A percentile compares a stretch with the other conserved stretches of the same genome.
Evolutionary conservation across 2,113 vertebrate species (phyloP).

Genomic region (Phyllopteryx taeniolatus): DNA sequence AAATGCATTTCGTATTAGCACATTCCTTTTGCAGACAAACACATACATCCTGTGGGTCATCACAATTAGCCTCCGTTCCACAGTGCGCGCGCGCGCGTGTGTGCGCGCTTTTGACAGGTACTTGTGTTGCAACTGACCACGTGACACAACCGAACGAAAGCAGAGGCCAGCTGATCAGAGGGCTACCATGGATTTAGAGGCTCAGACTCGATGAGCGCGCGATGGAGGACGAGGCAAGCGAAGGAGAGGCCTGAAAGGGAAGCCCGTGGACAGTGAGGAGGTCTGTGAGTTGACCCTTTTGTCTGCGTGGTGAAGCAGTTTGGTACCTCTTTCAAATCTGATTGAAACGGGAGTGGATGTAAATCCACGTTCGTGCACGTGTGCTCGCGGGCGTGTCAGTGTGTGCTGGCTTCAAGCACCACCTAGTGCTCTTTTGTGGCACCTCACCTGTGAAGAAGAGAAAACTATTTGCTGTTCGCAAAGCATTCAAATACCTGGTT

Average conservation of each 20-base stretch:
- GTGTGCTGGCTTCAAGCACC: conserved; percentile 78
- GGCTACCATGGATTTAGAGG: conserved; percentile 52
- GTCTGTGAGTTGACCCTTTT: conserved; percentile 51
- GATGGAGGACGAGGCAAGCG: conserved; percentile 13
- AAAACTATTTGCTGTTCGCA: not conserved
- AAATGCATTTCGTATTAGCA: not conserved
- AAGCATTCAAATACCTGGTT: not conserved
- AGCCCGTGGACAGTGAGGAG: conserved; percentile 61
- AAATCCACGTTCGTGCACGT: conserved; percentile 10
- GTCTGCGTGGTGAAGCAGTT: not conserved
- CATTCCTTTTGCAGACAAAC: not conserved
- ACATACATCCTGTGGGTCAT: no score
- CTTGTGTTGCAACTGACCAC: conserved; percentile 48
- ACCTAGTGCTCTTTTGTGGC: conserved; percentile 72
- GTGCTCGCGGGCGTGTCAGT: conserved; percentile 24
- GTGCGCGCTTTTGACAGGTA: conserved; percentile 18
- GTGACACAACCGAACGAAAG: conserved; percentile 38
- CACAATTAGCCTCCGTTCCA: no score
- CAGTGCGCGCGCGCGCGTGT: no score
- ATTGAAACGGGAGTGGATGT: not conserved
- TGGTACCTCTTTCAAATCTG: not conserved
- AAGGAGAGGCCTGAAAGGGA: conserved; percentile 40
- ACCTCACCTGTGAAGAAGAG: conserved; percentile 63
- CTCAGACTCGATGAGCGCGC: conserved; percentile 54
- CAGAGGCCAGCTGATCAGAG: conserved; percentile 49